Evolutionary conservation across 2,113 vertebrate genomes (phyloP), one percentile per base, ranked within the genome.

Genomic region (Rostratula benghalensis): DNA sequence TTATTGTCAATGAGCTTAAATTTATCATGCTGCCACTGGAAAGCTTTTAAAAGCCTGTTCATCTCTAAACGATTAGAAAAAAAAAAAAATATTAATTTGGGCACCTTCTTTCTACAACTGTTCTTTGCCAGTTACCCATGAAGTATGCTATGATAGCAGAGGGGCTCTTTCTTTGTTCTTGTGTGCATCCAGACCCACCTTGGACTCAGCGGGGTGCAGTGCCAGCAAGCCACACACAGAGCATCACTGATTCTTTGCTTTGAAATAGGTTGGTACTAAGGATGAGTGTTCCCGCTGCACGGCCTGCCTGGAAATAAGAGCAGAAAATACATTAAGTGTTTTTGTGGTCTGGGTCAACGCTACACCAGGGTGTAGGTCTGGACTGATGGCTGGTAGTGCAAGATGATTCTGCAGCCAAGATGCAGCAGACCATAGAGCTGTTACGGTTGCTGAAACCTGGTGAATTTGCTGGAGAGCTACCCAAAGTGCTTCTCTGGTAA

Each of bases 101-200:
- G 24, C 10, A 69, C 30, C 35, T 64, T 77, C 57, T 60, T 14
- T 74, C 30, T 84, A 74, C n/a, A 57, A 1, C 16, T 41, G 7
- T 43, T 91, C 43, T 77, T 89, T 89, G 15, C 6, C 10, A 43
- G 15, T 39, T 68, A 15, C 16, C 0, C 0, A 3, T 0, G 0
- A 78, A 73, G 33, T 33, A 27, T 11, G 3, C 28, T 50, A 12
- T 20, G 3, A 50, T 51, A 73, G 33, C 21, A 69, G 60, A 56
- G n/a, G 20, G 4, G 1, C 1, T 68, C 7, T 81, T n/a, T 33
- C 7, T 81, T 41, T 30, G 10, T 2, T 92, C 41, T 23, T 11
- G 2, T 37, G 16, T 48, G 22, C 31, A 39, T 57, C 21, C 22
- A n/a, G 11, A 20, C 7, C 10, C 16, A 18, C 11, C 13, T 80